Base-by-base conservation (phyloP, 2,113 vertebrate species). In the Dromaius novaehollandiae region DNA sequence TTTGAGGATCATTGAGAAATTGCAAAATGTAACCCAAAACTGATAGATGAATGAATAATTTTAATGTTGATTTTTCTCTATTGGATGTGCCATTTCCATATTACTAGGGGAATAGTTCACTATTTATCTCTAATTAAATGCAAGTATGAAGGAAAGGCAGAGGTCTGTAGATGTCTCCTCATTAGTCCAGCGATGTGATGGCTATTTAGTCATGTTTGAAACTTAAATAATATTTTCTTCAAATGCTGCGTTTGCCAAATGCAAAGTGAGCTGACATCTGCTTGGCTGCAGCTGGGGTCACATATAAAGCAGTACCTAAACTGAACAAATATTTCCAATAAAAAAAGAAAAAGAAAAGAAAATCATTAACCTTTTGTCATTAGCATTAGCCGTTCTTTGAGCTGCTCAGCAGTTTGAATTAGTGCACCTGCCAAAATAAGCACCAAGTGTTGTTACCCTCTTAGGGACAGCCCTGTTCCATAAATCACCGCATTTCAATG, bases 361-460 rank as follows among this genome's bases (percentile, higher is more conserved):
- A 97, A 98, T 98, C 96, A 98, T 98, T 98, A 98, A 97, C 97
- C 97, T 98, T 97, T 98, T 98, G 97, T 98, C 97, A 97, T 97
- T 97, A 98, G 88, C 74, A 86, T 97, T 93, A 94, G 91, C 92
- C 90, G 90, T 94, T 97, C 97, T 97, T 93, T 93, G 87, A 95
- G 96, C 94, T 6, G 81, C 93, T 97, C 95, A 91, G 88, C 97
- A 96, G 97, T 97, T 97, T 97, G 98, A 97, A 97, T 97, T 85
- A 95, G 82, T 94, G 90, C 97, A 98, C 98, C 98, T 98, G 98
- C 98, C 98, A 98, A 98, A 98, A 98, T 98, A 98, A 98, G 97
- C 98, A 98, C 86, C 90, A 83, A 96, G 97, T 96, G 90, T 96
- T 97, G 97, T 97, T 98, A 93, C 95, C 96, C 97, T 97, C 97